phyloP scores from a whole-genome alignment of 2,888 invertebrate genomes.

The Callyntrura sp. region DNA sequence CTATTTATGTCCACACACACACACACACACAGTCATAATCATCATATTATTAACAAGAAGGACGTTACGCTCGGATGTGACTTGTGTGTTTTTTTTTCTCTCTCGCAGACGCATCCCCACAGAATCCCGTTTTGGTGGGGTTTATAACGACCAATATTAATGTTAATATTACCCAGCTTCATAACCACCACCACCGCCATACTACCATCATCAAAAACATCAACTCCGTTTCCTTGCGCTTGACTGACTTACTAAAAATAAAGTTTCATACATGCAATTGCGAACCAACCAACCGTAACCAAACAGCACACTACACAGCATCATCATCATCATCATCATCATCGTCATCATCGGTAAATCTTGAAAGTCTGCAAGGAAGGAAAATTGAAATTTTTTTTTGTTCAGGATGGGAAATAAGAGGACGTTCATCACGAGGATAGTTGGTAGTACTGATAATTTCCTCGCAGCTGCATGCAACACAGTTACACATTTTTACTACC shows the following conservation, averaged over 20 bases:
- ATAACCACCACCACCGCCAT: neutral
- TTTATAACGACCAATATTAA: slow-evolving; percentile 56
- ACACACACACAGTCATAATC: too few species aligned
- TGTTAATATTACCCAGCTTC: slow-evolving; percentile 44
- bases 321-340: too few species aligned
- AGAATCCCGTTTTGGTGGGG: slow-evolving; percentile 35
- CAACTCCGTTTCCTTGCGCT: slow-evolving; percentile 34
- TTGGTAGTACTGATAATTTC: slow-evolving; percentile 16
- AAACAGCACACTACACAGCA: slow-evolving; percentile 13
- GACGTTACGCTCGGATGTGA: slow-evolving; percentile 11
- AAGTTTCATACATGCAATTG: slow-evolving; percentile 46
- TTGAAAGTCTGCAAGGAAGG: slow-evolving; percentile 40
- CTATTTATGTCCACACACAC: slow-evolving; percentile 63
- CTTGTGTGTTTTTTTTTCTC: neutral
- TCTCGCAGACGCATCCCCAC: neutral
- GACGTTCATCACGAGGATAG: slow-evolving; percentile 18
- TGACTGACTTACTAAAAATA: slow-evolving; percentile 70
- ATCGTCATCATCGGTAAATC: slow-evolving; percentile 53
- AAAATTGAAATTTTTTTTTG: slow-evolving; percentile 53
- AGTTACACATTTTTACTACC: neutral
- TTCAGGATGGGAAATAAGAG: slow-evolving; percentile 41
- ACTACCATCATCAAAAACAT: slow-evolving; percentile 12
- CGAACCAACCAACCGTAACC: slow-evolving; percentile 48
- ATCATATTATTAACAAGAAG: slow-evolving; percentile 37
- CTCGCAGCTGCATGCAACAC: neutral